A percentile compares a stretch with the other conserved stretches of the same genome.
phyloP scores from a whole-genome alignment of 1,140 invertebrate genomes.

The Adoxophyes honmai region DNA sequence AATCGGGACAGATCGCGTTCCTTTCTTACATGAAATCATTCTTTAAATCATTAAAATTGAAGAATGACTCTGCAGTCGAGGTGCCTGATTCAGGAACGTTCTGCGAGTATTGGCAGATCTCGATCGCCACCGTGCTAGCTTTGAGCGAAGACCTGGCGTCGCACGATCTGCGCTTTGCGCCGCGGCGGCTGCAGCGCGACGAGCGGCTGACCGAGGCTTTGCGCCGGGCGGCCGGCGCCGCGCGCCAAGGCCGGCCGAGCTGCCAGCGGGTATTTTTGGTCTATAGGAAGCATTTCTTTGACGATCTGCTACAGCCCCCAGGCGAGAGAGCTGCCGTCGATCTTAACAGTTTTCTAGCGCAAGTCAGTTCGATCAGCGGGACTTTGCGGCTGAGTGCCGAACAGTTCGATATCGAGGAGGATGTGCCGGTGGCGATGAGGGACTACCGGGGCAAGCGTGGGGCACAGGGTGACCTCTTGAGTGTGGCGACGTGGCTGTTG shows the following conservation, averaged over 20 bases:
- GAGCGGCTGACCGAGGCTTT: too few relatives aligned
- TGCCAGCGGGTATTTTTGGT: background rate
- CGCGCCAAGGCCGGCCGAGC: background rate
- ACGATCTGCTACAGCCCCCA: background rate
- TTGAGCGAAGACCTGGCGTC: background rate
- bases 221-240: background rate
- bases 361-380: background rate
- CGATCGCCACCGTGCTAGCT: background rate
- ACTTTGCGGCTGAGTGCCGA: background rate
- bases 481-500: background rate
- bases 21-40: background rate
- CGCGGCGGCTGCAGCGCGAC: background rate
- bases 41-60: background rate
- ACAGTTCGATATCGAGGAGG: background rate
- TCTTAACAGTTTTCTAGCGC: background rate
- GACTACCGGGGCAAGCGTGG: background rate
- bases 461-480: background rate
- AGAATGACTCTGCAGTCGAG: background rate
- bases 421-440: background rate
- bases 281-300: background rate
- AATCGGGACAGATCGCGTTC: background rate
- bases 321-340: background rate
- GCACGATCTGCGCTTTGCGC: too few relatives aligned
- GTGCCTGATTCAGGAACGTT: background rate
- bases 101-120: background rate